A percentile compares a stretch with the other conserved stretches of the same genome.
These are phyloP conservation scores for Barypeithes pellucidus DNA, from an alignment of 2,888 invertebrate species.

Conservation along the genomic window DNA sequence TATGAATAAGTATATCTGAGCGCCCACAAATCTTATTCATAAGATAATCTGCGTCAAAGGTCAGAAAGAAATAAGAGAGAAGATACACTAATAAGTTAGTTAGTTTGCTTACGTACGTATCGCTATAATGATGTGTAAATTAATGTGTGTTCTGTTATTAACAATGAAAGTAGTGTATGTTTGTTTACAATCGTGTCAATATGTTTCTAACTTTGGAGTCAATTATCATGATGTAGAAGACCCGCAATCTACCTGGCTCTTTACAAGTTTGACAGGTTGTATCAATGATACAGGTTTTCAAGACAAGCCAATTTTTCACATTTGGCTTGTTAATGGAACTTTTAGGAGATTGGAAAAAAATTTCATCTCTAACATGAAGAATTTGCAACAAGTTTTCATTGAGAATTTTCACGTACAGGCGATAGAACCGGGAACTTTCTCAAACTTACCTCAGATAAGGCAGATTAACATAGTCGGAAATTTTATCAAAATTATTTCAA, in stretches of 20 bases:
- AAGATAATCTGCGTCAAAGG: too few species aligned
- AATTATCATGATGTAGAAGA: too few species aligned
- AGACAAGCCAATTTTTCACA: background rate
- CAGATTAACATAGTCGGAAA: background rate
- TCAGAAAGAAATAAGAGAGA: too few species aligned
- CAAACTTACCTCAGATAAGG: background rate
- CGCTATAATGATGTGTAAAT: background rate
- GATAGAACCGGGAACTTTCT: too few species aligned
- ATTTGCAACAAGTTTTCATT: background rate
- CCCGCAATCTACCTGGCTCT: too few species aligned
- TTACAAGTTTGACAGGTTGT: background rate
- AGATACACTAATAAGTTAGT: too few species aligned
- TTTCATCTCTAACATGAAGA: background rate
- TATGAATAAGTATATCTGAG: too few species aligned
- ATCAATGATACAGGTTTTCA: background rate
- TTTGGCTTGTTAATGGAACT: background rate
- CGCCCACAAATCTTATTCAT: too few species aligned
- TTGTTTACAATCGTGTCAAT: too few species aligned
- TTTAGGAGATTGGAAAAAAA: background rate
- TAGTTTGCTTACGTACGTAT: too few species aligned
- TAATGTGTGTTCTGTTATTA: background rate
- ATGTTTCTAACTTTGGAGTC: too few species aligned
- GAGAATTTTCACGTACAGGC: background rate
- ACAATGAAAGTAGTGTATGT: too few species aligned
- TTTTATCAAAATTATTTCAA: background rate